Conservation (phyloP, 1,140 invertebrate species). For the honey bee (Apis mellifera) region Amel_HAv3.1 CM009933.2:9125001-9125500, state of each 20-base stretch:
- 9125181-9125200: neutral
- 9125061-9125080: too few relatives aligned
- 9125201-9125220: neutral
- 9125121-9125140: neutral
- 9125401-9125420: too few relatives aligned
- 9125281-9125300: slow-evolving; percentile 10
- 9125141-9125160: neutral
- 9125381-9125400: neutral
- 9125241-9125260: neutral
- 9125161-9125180: neutral
- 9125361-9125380: slow-evolving; percentile 8
- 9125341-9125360: neutral
- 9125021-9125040: too few relatives aligned
- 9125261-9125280: slow-evolving; percentile 1
- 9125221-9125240: neutral
- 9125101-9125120: neutral
- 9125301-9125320: neutral
- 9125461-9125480: neutral
- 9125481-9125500: neutral
- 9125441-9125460: neutral
- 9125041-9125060: too few relatives aligned
- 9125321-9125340: neutral
- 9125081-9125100: too few relatives aligned
- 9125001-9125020: too few relatives aligned
- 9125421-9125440: neutral